Percentiles rank a stretch among this genome's conserved stretches.
These are phyloP conservation scores for Actenoides hombroni DNA, from an alignment of 2,113 vertebrate genomes.

Conservation along the genomic window DNA sequence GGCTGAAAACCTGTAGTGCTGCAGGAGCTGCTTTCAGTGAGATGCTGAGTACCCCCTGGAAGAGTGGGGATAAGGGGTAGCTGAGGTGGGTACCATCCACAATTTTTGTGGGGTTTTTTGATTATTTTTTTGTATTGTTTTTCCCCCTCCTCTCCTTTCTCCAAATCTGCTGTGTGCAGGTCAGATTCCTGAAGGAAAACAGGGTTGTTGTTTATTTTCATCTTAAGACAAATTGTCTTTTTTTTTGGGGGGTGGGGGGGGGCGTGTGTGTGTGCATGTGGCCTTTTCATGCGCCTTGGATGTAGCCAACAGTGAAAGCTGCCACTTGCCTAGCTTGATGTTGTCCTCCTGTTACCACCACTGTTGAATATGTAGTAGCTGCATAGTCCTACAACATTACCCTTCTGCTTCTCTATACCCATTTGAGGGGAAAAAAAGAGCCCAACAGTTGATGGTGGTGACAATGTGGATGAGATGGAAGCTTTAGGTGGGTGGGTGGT, in stretches of 20 bases:
- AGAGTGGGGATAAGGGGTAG: not conserved
- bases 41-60: not conserved
- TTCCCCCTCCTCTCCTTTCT: not conserved
- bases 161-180: not conserved
- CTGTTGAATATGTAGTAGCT: not conserved
- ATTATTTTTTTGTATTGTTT: not conserved
- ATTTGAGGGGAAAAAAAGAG: not conserved
- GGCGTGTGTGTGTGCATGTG: not conserved
- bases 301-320: constrained; percentile 17
- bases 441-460: not conserved
- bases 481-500: not conserved
- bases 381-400: not conserved
- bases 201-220: not conserved
- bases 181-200: not conserved
- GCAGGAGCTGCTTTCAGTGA: not conserved
- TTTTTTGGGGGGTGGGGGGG: too few relatives aligned
- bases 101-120: not conserved
- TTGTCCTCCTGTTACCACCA: not conserved
- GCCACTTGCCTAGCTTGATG: not conserved
- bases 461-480: not conserved
- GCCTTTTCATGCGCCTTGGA: not conserved
- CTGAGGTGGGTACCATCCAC: not conserved
- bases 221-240: not conserved
- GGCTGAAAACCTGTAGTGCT: not conserved
- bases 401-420: not conserved